Evolutionary conservation across 37 sponge, comb jelly and placozoan genomes (phyloP).

Genomic region (Halichondria panicea): DNA sequence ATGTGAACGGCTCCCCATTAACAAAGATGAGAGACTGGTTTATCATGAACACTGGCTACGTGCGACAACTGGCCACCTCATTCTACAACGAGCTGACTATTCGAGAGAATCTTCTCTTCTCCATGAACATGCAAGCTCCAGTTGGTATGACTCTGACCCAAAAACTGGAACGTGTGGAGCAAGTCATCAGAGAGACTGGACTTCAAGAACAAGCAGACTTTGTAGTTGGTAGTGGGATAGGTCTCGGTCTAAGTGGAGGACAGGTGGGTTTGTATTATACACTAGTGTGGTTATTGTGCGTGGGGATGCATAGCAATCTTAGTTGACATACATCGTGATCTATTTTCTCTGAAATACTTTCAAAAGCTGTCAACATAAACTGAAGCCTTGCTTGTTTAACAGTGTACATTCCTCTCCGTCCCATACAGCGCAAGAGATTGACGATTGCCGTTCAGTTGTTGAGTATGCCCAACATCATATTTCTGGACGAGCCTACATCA

Average conservation of each 20-base stretch:
- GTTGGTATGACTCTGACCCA: conserved; percentile 24
- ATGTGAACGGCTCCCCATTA: conserved; percentile 60
- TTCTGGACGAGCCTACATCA: conserved; percentile 91
- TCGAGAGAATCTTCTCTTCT: conserved; percentile 74
- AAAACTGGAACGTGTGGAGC: conserved; percentile 78
- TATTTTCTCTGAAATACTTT: no score
- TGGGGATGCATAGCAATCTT: no score
- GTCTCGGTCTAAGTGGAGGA: conserved; percentile 91
- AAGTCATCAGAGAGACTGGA: conserved; percentile 82
- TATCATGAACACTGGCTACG: conserved; percentile 72
- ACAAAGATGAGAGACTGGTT: conserved; percentile 70
- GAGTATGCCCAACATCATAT: conserved; percentile 78
- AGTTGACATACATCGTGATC: no score
- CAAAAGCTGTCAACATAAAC: no score
- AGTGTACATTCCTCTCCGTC: neutral
- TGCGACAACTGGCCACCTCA: conserved; percentile 67
- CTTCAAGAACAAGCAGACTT: conserved; percentile 71
- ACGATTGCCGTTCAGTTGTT: conserved; percentile 84
- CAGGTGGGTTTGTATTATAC: conserved; percentile 80
- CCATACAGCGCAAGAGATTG: conserved; percentile 63
- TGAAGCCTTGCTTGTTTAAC: no score
- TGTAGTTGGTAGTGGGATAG: conserved; percentile 69
- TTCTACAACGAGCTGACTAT: conserved; percentile 83
- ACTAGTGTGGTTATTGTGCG: no score
- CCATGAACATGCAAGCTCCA: conserved; percentile 78